Evolutionary conservation across 1,140 invertebrate genomes (phyloP), one percentile per base, ranked within the genome.

Genomic region (Babylonia areolata): DNA sequence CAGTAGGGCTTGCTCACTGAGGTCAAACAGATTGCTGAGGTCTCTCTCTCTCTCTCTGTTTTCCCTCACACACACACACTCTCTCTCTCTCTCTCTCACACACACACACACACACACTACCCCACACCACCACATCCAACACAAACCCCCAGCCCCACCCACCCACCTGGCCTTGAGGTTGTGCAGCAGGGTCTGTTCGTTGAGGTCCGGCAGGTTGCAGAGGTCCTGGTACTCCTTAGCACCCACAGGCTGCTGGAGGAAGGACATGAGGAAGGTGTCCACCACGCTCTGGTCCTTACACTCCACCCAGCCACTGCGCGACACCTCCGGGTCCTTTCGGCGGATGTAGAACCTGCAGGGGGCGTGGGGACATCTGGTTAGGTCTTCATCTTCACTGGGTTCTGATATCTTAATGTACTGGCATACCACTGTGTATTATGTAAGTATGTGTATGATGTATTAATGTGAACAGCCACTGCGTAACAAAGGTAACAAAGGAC

Each of bases 121-220:
- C n/a, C n/a, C n/a, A n/a, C n/a, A n/a, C n/a, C n/a, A n/a, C n/a
- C n/a, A n/a, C n/a, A n/a, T n/a, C n/a, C n/a, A n/a, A n/a, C n/a
- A n/a, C n/a, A n/a, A n/a, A n/a, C n/a, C n/a, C n/a, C 46, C 5
- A 20, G 5, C 64, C 28, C 64, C 17, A 69, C 17, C 3, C n/a
- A 77, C 78, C 12, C 28, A 80, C 78, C 97, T 96, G 40, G 97
- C 89, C 88, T 97, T 96, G 69, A 99, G 95, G 95, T 99, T 99
- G 90, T 98, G 97, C 73, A 99, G 94, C 73, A 99, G 95, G 0
- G 98, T 99, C 94, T 97, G 96, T 94, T 99, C 98, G 91, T 98
- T 99, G 79, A 99, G 95, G 95, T 99, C 98, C 5, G 98, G 98
- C 89, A 99, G 95, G 94, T 98, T 98, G 94, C 98, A 99, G 83